These are phyloP conservation scores for Drosophila nikananu DNA, from an alignment of 1,140 invertebrate species.

Conservation along the genomic window DNA sequence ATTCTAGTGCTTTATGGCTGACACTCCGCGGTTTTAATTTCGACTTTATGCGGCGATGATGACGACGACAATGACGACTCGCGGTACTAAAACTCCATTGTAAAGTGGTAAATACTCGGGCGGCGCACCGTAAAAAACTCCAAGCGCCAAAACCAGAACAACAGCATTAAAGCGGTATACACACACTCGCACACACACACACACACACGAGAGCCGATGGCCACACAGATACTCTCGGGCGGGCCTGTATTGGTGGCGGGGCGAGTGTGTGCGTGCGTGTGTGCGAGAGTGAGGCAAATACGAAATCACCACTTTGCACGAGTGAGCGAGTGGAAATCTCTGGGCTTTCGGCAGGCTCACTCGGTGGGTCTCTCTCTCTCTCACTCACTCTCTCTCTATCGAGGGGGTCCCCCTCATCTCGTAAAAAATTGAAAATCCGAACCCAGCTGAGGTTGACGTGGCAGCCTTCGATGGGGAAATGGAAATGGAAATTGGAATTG, in stretches of 20 bases:
- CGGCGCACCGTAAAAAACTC: conserved; percentile 82
- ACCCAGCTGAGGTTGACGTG: conserved; percentile 43
- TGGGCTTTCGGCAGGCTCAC: conserved; percentile 60
- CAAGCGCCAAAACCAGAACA: conserved; percentile 84
- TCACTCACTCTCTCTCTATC: conserved; percentile 33
- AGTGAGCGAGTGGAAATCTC: conserved; percentile 70
- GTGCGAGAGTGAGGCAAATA: conserved; percentile 65
- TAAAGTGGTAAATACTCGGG: conserved; percentile 84
- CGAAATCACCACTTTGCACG: conserved; percentile 77
- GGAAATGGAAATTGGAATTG: conserved; percentile 13
- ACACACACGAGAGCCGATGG: conserved; percentile 10
- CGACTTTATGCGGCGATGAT: conserved; percentile 83
- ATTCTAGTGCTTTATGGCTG: conserved; percentile 73
- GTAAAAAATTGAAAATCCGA: conserved; percentile 53
- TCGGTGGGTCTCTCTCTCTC: conserved; percentile 28
- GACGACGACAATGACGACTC: conserved; percentile 83
- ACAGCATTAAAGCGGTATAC: conserved; percentile 70
- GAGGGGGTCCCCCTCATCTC: conserved; percentile 40
- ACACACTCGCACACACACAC: conserved; percentile 22
- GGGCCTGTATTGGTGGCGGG: conserved; percentile 17
- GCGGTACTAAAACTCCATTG: conserved; percentile 83
- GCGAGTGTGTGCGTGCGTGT: conserved; percentile 10
- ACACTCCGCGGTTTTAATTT: conserved; percentile 83
- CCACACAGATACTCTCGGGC: conserved; percentile 17
- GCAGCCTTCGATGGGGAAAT: conserved; percentile 11